Evolutionary conservation across 92 coral and sea anemone species (phyloP), one percentile per base, ranked within the genome.

Genomic region (Porites rus): DNA sequence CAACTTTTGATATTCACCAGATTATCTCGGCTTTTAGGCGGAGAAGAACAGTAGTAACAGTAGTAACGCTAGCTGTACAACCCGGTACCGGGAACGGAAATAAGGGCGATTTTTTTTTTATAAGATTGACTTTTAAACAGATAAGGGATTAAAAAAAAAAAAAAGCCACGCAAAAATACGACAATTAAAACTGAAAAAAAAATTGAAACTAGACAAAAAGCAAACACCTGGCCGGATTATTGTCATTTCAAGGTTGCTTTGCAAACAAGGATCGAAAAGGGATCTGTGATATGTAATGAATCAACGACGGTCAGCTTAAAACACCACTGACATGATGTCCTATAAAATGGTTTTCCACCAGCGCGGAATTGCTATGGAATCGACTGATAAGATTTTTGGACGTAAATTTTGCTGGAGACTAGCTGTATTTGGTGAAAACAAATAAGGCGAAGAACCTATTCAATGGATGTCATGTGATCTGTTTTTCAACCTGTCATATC

Each of bases 11-110:
- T n/a, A 12, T 25, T 19, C 4, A 11, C 25, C 24, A 18, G 72
- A 21, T 67, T 25, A 10, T 18, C 46, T 38, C 11, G 72, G 13
- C 12, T 10, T 25, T 67, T 1, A 4, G 11, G 28, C 7, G 8
- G 31, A 25, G 25, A 12, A 66, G 46, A 38, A 38, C 0, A 38
- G 46, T 38, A 6, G 7, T 21, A 38, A 38, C 0, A 38, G 46
- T 38, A 6, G 7, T 21, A 50, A 21, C 8, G 14, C 53, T 51
- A 11, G 79, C 2, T n/a, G 79, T 75, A 53, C 79, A 53, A 75
- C 43, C 65, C 28, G 13, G 79, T 75, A 75, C 79, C 79, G 13
- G 79, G 79, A 74, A 54, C 79, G 66, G 31, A 73, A 18, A 51
- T 46, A 7, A 11, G 17, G 21, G 51, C 72, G 4, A 4, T 28